phyloP scores from a whole-genome alignment of 1,140 invertebrate species.

The Tigriopus japonicus region DNA sequence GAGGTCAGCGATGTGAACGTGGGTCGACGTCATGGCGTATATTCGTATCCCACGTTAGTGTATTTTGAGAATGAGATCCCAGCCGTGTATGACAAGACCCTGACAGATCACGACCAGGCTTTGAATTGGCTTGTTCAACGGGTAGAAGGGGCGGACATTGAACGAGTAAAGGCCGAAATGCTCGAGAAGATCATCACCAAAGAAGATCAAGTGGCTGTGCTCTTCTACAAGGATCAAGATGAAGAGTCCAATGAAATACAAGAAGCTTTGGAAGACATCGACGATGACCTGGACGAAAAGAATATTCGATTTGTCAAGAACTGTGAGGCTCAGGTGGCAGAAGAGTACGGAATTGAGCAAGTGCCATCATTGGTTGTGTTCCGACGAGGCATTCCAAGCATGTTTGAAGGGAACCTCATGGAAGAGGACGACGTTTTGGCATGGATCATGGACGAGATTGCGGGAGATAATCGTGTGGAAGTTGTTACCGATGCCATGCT shows the following conservation, averaged over 20 bases:
- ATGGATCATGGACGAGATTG: conserved; percentile 59
- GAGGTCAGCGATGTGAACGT: conserved; percentile 46
- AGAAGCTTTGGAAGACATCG: conserved; percentile 76
- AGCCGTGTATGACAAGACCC: conserved; percentile 28
- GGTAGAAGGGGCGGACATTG: conserved; percentile 70
- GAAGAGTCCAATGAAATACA: conserved; percentile 44
- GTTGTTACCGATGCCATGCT: conserved; percentile 48
- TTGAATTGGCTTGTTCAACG: conserved; percentile 68
- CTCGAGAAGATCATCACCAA: conserved; percentile 72
- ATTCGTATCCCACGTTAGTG: conserved; percentile 50
- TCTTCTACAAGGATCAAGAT: conserved; percentile 45
- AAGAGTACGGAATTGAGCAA: conserved; percentile 74
- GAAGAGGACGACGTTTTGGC: conserved; percentile 76
- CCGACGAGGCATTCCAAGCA: conserved; percentile 70
- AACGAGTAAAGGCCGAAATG: conserved; percentile 86
- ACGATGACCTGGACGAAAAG: conserved; percentile 75
- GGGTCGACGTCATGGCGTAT: conserved; percentile 62
- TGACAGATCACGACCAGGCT: conserved; percentile 77
- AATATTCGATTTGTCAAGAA: conserved; percentile 75
- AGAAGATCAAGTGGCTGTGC: conserved; percentile 64
- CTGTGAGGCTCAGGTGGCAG: conserved; percentile 59
- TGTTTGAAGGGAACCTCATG: conserved; percentile 49
- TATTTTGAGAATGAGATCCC: conserved; percentile 79
- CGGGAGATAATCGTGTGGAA: conserved; percentile 53
- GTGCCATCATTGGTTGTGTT: conserved; percentile 73